Percentiles rank a stretch among this genome's conserved stretches.
phyloP scores from a whole-genome alignment of 2,113 vertebrate genomes.

The Peromyscus maniculatus region DNA sequence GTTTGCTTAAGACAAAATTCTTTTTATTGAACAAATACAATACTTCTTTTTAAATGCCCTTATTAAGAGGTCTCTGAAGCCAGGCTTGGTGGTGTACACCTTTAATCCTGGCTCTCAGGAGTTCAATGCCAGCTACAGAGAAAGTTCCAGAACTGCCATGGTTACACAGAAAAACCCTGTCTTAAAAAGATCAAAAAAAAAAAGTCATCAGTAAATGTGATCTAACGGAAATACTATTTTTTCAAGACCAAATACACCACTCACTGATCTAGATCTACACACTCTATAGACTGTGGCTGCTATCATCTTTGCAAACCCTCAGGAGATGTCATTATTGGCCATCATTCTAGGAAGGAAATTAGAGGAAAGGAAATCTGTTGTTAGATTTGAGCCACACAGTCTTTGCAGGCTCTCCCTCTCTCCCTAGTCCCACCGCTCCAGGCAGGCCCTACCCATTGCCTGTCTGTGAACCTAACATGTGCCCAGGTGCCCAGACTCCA shows the following conservation, averaged over 20 bases:
- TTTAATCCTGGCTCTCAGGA: background rate
- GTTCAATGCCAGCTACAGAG: background rate
- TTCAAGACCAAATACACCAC: background rate
- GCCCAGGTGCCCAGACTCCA: background rate
- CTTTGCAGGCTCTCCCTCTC: background rate
- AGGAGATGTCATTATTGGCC: background rate
- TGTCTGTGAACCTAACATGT: background rate
- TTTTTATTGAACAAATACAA: background rate
- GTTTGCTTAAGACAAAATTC: background rate
- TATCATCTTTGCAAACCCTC: background rate
- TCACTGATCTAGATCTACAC: background rate
- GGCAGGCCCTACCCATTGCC: background rate
- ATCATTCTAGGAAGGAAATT: background rate
- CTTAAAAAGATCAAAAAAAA: background rate
- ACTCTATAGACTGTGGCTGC: background rate
- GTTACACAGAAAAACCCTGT: background rate
- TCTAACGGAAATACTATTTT: slow-evolving; percentile 22
- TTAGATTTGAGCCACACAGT: background rate
- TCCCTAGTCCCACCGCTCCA: no score
- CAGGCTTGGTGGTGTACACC: background rate
- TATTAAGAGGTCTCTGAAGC: background rate
- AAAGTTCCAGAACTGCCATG: background rate
- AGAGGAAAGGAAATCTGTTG: background rate
- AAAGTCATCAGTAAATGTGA: background rate
- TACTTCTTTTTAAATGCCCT: background rate